Evolutionary conservation across 2,888 invertebrate genomes (phyloP), one percentile per base, ranked within the genome.

Genomic region (Marasmarcha lunaedactyla): DNA sequence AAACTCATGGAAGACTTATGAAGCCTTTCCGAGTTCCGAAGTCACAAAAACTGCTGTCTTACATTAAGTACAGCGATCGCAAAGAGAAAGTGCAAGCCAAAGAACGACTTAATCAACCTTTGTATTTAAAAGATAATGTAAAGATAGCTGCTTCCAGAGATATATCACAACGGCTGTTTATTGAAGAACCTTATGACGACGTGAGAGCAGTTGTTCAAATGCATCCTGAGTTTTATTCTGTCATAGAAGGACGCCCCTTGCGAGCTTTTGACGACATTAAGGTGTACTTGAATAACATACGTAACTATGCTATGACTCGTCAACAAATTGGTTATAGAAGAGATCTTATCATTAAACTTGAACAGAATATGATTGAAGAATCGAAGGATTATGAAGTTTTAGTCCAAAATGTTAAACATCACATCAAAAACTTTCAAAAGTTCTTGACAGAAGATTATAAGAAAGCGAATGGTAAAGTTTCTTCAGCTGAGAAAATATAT

Each of bases 221-320:
- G 30, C 88, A 90, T 57, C 87, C 88, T 0, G 84, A 87, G 46
- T 90, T 88, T 60, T 90, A 88, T 56, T 83, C 84, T 1, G 85
- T 87, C 27, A 79, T 89, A 26, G 85, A 86, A 60, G 89, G 88
- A 5, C 78, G 88, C 25, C 86, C 88, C 1, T 72, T 88, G 15
- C 72, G 84, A 37, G 84, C 85, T 49, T 85, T 81, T 47, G 85
- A 89, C 46, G 87, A 86, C 44, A 74, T 86, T 37, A 74, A 83
- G 46, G 74, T 85, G 6, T 90, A 90, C 54, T 59, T 88, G 2
- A 71, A 72, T 25, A 85, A 87, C 42, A 77, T 83, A 40, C 70
- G 85, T 15, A 53, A 60, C n/a, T 83, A 84, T 46, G 71, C 86
- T 7, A 81, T 79, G 65, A 71, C 71, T 44, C 70, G 81, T 2